Base-by-base conservation (phyloP, 2,888 invertebrate genomes). In the Amphipoea oculea region DNA sequence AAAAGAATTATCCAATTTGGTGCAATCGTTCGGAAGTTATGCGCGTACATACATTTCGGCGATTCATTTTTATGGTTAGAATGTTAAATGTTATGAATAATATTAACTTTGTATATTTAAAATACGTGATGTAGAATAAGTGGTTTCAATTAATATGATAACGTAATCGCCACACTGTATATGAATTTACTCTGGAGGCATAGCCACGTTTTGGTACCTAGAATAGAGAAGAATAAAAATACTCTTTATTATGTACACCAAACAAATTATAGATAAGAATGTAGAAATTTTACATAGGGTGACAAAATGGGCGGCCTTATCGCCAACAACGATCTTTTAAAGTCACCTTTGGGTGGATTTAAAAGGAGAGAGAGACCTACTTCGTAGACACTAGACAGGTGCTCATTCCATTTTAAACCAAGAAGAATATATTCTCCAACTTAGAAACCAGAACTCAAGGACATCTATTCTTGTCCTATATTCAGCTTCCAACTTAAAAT, bases 401-500 rank as follows among this genome's bases (percentile, higher is more conserved):
- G 20, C 60, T 57, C 12, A 51, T 14, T 79, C 0, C 3, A 48
- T 40, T 78, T 70, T 57, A 51, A 57, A 7, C 7, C 12, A 54
- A 62, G n/a, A 57, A 69, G 0, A 69, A 79, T 23, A 66, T 23
- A 71, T 12, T 51, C 7, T 60, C 12, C 4, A 36, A 40, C 51
- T n/a, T 54, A n/a, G n/a, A 78, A 57, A 23, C 20, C 57, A 76
- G 67, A 72, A 54, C 7, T 17, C 73, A 74, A 85, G 73, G 76
- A 40, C 68, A 63, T 69, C 65, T 75, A 76, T 83, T 83, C 12
- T 57, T 65, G 67, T 76, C 40, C 82, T 74, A 76, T 20, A 75
- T 77, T 78, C 70, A 84, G 73, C 69, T 71, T 76, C 83, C 82
- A 83, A 78, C 77, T 85, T 82, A 77, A 85, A 86, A 79, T 81